Evolutionary conservation across 2,797 vertebrate species (phyloP), one percentile per base, ranked within the genome.

Genomic region (Gymnopithys bicolor): DNA sequence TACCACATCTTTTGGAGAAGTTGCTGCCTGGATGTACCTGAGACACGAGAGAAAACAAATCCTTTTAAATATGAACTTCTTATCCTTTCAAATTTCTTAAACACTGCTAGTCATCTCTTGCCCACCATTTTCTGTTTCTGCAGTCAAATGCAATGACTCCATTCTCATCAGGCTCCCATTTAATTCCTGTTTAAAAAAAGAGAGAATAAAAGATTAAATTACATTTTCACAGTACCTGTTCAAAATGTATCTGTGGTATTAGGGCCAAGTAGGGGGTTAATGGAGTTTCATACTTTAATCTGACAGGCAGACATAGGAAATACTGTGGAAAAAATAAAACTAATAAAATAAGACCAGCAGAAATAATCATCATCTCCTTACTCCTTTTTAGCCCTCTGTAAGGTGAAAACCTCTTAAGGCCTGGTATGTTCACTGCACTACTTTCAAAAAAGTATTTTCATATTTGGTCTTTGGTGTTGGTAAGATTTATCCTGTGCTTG

Each of bases 71-170:
- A 41, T 14, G 9, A 83, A 35, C 9, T 53, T 89, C 67, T 43
- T 19, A 71, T 73, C 5, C 16, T 56, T 53, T 51, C 37, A 56
- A 53, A 69, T 89, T 51, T 91, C 46, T 88, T 73, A 60, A 92
- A 56, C 35, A 68, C 17, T 37, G 19, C 13, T 68, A 63, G 48
- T 52, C 35, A 58, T 91, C 35, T 35, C 6, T 66, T 83, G 85
- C 98, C 93, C 97, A 99, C 98, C 99, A 99, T 98, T 99, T 99
- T 93, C 99, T 98, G 97, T 99, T 99, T 84, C 99, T 98, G 93
- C 99, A 99, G 97, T 99, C 99, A 96, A 99, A 99, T 10, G 99
- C 99, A 96, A 99, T 99, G 74, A 99, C 99, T 79, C 99, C 99
- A 39, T 99, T 99, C 95, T 99, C 99, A 96, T 99, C 99, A 23